Evolutionary conservation across 2,888 invertebrate species (phyloP).

Genomic region (Epsilonema sp.): DNA sequence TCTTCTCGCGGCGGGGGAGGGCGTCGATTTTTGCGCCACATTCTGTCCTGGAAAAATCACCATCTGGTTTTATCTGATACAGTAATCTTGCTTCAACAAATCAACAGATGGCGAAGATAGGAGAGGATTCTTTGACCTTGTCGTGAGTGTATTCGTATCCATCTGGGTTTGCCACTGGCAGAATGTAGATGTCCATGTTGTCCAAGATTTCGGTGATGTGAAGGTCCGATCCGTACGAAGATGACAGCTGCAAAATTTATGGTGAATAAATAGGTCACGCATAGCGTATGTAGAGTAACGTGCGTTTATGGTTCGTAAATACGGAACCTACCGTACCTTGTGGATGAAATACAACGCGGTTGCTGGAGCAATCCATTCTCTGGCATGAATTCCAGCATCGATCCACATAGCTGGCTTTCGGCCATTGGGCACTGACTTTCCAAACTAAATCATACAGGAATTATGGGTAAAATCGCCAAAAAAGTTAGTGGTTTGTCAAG

Average conservation of each 20-base stretch:
- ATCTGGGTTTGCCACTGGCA: neutral
- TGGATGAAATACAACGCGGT: neutral
- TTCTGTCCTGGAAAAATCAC: slow-evolving; percentile 10
- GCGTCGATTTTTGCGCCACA: slow-evolving; percentile 21
- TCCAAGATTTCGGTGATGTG: neutral
- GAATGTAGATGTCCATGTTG: neutral
- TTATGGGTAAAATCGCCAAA: no score
- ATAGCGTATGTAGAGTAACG: neutral
- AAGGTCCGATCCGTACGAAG: neutral
- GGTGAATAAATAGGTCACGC: no score
- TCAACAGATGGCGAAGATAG: no score
- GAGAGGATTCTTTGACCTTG: neutral
- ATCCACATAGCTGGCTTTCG: neutral
- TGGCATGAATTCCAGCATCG: neutral
- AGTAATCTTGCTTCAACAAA: neutral
- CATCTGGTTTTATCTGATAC: neutral
- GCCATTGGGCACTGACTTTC: neutral
- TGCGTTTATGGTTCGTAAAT: neutral
- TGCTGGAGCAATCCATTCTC: neutral
- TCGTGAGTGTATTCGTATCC: neutral
- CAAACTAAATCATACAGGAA: no score
- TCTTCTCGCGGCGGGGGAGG: no score
- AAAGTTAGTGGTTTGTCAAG: no score
- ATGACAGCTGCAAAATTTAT: neutral
- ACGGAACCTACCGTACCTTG: neutral